Percentiles rank a stretch among this genome's conserved stretches.
Evolutionary conservation across 2,113 vertebrate genomes (phyloP).

Genomic region (Sturnira hondurensis): DNA sequence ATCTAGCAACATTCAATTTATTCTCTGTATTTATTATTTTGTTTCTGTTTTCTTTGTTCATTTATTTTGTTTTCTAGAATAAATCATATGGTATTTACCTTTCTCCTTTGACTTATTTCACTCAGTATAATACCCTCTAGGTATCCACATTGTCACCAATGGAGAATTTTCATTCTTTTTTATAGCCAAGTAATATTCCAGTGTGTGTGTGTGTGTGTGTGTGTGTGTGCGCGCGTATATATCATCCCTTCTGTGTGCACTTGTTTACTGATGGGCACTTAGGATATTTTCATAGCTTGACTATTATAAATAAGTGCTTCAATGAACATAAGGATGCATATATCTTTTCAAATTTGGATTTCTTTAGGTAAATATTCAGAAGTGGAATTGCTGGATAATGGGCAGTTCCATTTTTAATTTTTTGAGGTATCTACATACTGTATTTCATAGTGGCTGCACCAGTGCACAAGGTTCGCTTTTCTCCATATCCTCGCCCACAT

Average conservation of each 20-base stretch:
- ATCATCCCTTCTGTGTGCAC: neutral
- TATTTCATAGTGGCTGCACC: neutral
- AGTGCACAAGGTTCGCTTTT: neutral
- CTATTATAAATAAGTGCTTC: neutral
- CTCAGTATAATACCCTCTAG: neutral
- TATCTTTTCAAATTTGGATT: neutral
- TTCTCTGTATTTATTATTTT: neutral
- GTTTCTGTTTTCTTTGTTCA: neutral
- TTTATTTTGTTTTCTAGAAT: neutral
- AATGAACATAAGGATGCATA: neutral
- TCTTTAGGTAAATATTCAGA: neutral
- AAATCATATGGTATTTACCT: neutral
- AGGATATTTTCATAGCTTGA: neutral
- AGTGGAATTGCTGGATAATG: neutral
- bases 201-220: neutral
- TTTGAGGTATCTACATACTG: no score
- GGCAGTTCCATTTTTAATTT: neutral
- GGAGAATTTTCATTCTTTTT: neutral
- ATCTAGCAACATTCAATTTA: neutral
- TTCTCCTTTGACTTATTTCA: neutral
- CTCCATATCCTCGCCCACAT: neutral
- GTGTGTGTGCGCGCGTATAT: neutral
- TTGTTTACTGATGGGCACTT: neutral
- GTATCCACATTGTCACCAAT: neutral
- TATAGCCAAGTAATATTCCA: neutral